Conservation (phyloP, 2,113 vertebrate species). For the Paracanthobrama guichenoti region DNA sequence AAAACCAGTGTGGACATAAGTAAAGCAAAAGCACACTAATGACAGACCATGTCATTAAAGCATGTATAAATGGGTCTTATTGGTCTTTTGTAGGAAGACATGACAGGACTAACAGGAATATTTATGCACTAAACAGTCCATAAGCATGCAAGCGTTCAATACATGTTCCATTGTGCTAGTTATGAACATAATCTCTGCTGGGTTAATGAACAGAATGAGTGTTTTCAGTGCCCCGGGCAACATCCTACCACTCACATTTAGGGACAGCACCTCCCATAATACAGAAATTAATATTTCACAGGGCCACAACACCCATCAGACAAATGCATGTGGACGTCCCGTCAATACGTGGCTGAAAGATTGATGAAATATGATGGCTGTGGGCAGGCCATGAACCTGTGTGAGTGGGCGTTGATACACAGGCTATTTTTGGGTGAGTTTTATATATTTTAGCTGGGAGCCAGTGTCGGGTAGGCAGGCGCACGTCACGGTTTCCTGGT, state of each 20-base stretch:
- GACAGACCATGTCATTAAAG: background rate
- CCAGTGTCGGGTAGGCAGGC: slow-evolving; percentile 45
- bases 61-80: background rate
- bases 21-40: background rate
- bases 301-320: slow-evolving; percentile 62
- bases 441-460: slow-evolving; percentile 63
- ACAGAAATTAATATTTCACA: slow-evolving; percentile 75
- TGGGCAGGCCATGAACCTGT: slow-evolving; percentile 66
- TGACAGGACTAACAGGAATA: background rate
- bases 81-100: background rate
- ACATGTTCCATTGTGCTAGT: slow-evolving; percentile 55
- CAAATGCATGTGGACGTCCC: slow-evolving; percentile 76
- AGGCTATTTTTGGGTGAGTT: slow-evolving; percentile 69
- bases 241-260: slow-evolving; percentile 51
- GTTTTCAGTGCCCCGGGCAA: slow-evolving; percentile 65
- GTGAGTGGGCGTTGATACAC: slow-evolving; percentile 66
- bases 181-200: slow-evolving; percentile 60
- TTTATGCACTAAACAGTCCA: slow-evolving; percentile 29
- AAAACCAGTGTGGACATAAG: background rate
- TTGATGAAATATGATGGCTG: slow-evolving; percentile 74
- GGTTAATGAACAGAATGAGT: slow-evolving; percentile 65
- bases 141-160: slow-evolving; percentile 52
- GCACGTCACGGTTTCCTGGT: slow-evolving; percentile 51
- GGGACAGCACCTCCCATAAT: slow-evolving; percentile 61
- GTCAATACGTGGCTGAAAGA: slow-evolving; percentile 76